Percentiles rank a stretch among this genome's conserved stretches.
Conservation (phyloP, 2,113 vertebrate species). For the Ovis canadensis region DNA sequence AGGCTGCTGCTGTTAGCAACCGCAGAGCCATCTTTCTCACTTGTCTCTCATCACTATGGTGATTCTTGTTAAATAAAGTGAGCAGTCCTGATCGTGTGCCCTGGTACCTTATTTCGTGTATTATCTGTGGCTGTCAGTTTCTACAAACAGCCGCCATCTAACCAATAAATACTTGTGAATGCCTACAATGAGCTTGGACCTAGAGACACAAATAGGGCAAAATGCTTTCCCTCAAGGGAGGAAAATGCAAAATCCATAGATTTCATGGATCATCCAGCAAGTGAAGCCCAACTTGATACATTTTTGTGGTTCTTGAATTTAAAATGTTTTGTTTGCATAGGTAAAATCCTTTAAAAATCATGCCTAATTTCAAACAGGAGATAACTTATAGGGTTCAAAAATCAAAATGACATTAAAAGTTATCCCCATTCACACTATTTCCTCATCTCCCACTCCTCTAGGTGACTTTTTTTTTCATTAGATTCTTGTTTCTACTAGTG, state of each 20-base stretch:
- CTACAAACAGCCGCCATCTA: not conserved
- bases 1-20: slow-evolving; percentile 43
- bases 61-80: slow-evolving; percentile 54
- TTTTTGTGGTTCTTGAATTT: not conserved
- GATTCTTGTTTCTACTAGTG: not conserved
- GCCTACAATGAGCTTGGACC: not conserved
- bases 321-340: not conserved
- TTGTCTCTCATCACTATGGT: slow-evolving; percentile 52
- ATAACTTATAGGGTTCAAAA: not conserved
- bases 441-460: not conserved
- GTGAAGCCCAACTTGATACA: not conserved
- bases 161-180: not conserved
- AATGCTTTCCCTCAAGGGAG: not conserved
- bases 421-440: not conserved
- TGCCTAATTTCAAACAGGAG: not conserved
- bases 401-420: not conserved
- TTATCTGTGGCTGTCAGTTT: slow-evolving; percentile 26
- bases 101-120: not conserved
- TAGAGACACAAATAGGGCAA: not conserved
- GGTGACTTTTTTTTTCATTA: not conserved
- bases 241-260: rapidly evolving
- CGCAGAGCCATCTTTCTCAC: not conserved
- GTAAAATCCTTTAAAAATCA: not conserved
- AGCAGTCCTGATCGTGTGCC: not conserved
- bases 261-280: not conserved